Base-by-base conservation (phyloP, 2,888 invertebrate species). In the Temnothorax ravouxi region DNA sequence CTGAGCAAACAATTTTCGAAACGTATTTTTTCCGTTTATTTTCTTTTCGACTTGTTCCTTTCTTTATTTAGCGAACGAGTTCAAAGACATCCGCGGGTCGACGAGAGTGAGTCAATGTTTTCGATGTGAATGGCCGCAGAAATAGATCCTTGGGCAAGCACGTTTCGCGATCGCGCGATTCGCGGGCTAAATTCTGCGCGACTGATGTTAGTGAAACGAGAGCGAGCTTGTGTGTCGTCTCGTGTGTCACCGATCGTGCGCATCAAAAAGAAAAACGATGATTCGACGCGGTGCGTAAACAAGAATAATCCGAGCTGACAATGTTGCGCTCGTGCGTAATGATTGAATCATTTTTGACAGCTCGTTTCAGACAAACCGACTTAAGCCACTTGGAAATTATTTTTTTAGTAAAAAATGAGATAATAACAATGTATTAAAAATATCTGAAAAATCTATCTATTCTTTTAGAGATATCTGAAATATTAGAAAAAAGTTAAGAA, bases 21-120 rank as follows among this genome's bases (percentile, higher is more conserved):
- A 15, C 6, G 29, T 67, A 67, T 67, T 83, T 83, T 86, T 88
- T 88, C 84, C 77, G 84, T 75, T 92, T 91, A 18, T 13, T 72
- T 64, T 52, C 38, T 54, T 38, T 34, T 61, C 3, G 15, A 15
- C 79, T 67, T 66, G 47, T 66, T 56, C 86, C 90, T 90, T 90
- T 92, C 93, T 93, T 93, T 92, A 92, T 93, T 93, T 93, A 92
- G 92, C 92, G 87, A 91, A 91, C 89, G 93, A 92, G 94, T 94
- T 93, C 93, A 93, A 93, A 93, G 93, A 93, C 93, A 93, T 91
- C 90, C 88, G 88, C 84, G 87, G 61, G 87, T 84, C 80, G 76
- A 85, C 80, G 76, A 85, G 90, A 81, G 92, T 92, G 93, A 93
- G 92, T 92, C 93, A 93, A 92, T 93, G 93, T 93, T 93, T 93